These are phyloP conservation scores for Eumerus sabulonum DNA, from an alignment of 2,888 invertebrate species.

Conservation along the genomic window DNA sequence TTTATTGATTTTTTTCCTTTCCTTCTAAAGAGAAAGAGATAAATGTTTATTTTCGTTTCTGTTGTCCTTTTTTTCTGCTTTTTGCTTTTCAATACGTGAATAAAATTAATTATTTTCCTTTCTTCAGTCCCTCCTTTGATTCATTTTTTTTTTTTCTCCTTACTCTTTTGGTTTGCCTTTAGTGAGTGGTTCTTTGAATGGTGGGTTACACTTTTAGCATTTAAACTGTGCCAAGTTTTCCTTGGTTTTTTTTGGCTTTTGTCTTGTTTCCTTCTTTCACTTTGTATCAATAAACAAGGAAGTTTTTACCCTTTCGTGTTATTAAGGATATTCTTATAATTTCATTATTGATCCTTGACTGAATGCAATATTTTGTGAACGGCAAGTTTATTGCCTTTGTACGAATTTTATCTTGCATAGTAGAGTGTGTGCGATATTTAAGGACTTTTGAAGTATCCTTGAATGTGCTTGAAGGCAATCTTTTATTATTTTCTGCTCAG, in stretches of 20 bases:
- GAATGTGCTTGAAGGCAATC: slow-evolving; percentile 9
- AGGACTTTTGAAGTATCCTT: slow-evolving; percentile 4
- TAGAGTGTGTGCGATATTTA: slow-evolving; percentile 4
- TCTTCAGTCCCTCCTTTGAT: slow-evolving; percentile 10
- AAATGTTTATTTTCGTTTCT: slow-evolving; percentile 9
- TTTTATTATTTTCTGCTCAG: not conserved
- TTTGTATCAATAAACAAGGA: slow-evolving; percentile 14
- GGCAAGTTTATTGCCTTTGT: slow-evolving; percentile 36
- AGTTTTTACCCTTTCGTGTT: slow-evolving; percentile 34
- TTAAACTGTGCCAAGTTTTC: slow-evolving; percentile 59
- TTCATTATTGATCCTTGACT: slow-evolving; percentile 61
- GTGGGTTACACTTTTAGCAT: slow-evolving; percentile 37
- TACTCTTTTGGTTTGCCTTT: slow-evolving; percentile 23
- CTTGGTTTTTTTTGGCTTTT: slow-evolving; percentile 6
- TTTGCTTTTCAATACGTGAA: slow-evolving; percentile 20
- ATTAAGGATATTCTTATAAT: slow-evolving; percentile 59
- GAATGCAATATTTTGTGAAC: slow-evolving; percentile 54
- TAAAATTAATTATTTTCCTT: slow-evolving; percentile 29
- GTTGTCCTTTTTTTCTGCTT: not conserved
- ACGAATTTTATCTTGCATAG: too few species aligned
- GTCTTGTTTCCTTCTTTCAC: too few species aligned
- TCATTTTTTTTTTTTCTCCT: not conserved
- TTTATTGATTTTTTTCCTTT: slow-evolving; percentile 45
- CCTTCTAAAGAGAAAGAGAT: slow-evolving; percentile 12
- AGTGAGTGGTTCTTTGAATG: slow-evolving; percentile 18